These are phyloP conservation scores for Misgurnus anguillicaudatus DNA, from an alignment of 2,113 vertebrate species.

Conservation along the genomic window DNA sequence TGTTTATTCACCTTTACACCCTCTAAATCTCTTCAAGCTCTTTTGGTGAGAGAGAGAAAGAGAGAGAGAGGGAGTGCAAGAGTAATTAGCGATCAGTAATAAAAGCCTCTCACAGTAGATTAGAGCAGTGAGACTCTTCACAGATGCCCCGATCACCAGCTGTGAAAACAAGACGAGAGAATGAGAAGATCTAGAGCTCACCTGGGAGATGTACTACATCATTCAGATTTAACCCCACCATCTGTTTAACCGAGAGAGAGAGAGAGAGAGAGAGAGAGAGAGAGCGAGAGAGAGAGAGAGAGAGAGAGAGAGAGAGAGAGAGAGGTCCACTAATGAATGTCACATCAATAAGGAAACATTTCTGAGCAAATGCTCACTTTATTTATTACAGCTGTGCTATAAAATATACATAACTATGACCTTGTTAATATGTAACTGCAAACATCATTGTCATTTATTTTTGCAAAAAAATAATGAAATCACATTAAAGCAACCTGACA, in stretches of 20 bases:
- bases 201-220: constrained; percentile 39
- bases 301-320: background rate
- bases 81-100: constrained; percentile 25
- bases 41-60: background rate
- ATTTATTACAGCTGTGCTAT: too few relatives aligned
- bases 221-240: constrained; percentile 39
- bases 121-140: constrained; percentile 32
- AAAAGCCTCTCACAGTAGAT: constrained; percentile 28
- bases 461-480: too few relatives aligned
- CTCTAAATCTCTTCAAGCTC: background rate
- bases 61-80: background rate
- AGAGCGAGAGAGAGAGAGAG: background rate
- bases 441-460: too few relatives aligned
- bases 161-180: constrained; percentile 31
- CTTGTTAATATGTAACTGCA: too few relatives aligned
- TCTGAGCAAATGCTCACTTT: too few relatives aligned
- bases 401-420: too few relatives aligned
- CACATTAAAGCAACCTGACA: too few relatives aligned
- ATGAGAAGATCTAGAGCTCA: constrained; percentile 15
- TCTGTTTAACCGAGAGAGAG: constrained; percentile 6
- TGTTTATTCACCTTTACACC: constrained; percentile 21
- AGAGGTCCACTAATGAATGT: too few relatives aligned
- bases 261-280: background rate
- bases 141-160: constrained; percentile 24
- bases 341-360: too few relatives aligned